phyloP scores from a whole-genome alignment of 1,140 invertebrate genomes.

The Heliconius hermathena region DNA sequence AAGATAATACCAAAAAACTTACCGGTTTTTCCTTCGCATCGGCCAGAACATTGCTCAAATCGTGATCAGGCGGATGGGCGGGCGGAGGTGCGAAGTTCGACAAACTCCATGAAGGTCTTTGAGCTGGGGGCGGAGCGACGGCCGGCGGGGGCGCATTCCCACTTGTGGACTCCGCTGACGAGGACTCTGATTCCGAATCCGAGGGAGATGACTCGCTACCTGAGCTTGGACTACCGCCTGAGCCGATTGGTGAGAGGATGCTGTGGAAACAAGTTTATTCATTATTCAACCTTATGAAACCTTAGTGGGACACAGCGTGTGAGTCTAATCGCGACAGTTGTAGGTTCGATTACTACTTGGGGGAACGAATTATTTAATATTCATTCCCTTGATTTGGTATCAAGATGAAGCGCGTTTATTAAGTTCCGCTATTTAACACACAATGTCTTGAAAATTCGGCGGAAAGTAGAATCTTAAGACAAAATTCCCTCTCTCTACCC shows the following conservation, averaged over 20 bases:
- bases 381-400: no score
- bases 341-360: neutral
- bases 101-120: slow-evolving; percentile 64
- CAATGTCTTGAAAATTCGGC: no score
- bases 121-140: slow-evolving; percentile 52
- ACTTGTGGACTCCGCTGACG: slow-evolving; percentile 67
- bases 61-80: slow-evolving; percentile 65
- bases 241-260: slow-evolving; percentile 65
- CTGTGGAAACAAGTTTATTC: slow-evolving; percentile 43
- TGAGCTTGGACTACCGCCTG: slow-evolving; percentile 68
- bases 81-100: slow-evolving; percentile 74
- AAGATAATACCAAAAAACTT: slow-evolving; percentile 26
- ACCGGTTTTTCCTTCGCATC: slow-evolving; percentile 77
- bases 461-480: no score
- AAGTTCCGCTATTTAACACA: no score
- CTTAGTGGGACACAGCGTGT: neutral
- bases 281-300: neutral
- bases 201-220: slow-evolving; percentile 70
- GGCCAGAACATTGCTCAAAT: slow-evolving; percentile 75
- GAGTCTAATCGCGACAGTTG: neutral
- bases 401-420: no score
- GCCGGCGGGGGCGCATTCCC: slow-evolving; percentile 56
- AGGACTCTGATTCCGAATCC: slow-evolving; percentile 73
- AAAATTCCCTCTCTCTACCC: no score
- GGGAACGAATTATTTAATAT: no score